A percentile compares a stretch with the other conserved stretches of the same genome.
Evolutionary conservation across 2,797 vertebrate species (phyloP).

Genomic region (Manis pentadactyla): DNA sequence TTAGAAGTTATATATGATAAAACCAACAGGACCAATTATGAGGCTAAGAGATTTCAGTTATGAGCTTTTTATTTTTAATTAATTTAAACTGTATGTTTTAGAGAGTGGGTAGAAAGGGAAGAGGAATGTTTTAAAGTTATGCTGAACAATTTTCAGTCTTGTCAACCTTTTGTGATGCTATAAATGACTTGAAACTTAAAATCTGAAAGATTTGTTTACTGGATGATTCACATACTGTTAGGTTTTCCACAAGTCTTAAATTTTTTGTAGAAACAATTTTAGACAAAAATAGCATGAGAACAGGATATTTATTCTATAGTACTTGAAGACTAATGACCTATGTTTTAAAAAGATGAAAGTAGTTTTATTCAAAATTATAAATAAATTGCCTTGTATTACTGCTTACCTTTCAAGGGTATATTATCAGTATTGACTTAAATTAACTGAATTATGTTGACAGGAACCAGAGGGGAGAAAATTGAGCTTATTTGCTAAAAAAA

Average conservation of each 20-base stretch:
- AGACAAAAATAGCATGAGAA: background rate
- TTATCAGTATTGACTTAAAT: constrained; percentile 31
- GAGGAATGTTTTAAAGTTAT: constrained; percentile 49
- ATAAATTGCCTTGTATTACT: background rate
- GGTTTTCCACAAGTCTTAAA: constrained; percentile 48
- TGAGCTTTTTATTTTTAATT: constrained; percentile 45
- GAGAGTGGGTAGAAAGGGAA: background rate
- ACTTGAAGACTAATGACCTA: background rate
- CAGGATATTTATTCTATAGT: constrained; percentile 29
- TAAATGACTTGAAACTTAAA: constrained; percentile 46
- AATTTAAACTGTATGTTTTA: background rate
- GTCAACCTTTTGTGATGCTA: constrained; percentile 25
- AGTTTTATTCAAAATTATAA: constrained; percentile 22
- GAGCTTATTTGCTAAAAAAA: constrained; percentile 71
- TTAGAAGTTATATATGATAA: constrained; percentile 45
- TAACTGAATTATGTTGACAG: constrained; percentile 49
- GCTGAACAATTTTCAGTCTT: constrained; percentile 19
- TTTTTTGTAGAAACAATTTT: constrained; percentile 55
- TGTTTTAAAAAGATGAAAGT: constrained; percentile 31
- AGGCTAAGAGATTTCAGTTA: constrained; percentile 27
- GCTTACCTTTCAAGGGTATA: background rate
- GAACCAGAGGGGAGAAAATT: constrained; percentile 34
- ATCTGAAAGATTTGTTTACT: constrained; percentile 40
- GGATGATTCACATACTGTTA: background rate
- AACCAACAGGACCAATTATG: background rate